Evolutionary conservation across 2,797 vertebrate species (phyloP), one percentile per base, ranked within the genome.

Genomic region (Takifugu rubripes): DNA sequence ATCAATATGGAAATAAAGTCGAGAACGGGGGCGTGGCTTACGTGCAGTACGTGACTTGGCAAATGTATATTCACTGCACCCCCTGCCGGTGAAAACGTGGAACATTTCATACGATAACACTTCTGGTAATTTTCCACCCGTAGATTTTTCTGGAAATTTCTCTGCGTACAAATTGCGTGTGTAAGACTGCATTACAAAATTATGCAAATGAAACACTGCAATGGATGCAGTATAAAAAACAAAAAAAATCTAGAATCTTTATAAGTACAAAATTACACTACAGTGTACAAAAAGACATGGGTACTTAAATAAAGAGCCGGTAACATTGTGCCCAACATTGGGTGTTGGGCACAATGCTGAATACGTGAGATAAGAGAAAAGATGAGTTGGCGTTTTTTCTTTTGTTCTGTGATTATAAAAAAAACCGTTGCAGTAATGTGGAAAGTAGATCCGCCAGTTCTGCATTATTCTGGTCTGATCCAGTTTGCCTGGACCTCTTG

Each of bases 401-500:
- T 54, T 74, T 77, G 78, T 83, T 70, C 16, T 7, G 2, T 61
- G 49, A 25, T 52, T 63, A 21, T 14, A 66, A 42, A 81, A 42
- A 81, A 52, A 63, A 17, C 56, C 81, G 80, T 36, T 89, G 90
- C 88, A 77, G 85, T 64, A 81, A 75, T 67, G 16, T 7, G 25
- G 17, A 25, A 88, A 83, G 71, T 70, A 85, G 88, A 60, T 70
- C 85, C 82, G 62, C 42, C 59, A 3, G 4, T 0, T 55, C 74
- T 44, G 46, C 40, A 4, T 7, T 1, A 68, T 82, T 87, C 91
- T 68, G 60, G 92, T 90, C 89, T 76, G 29, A 88, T 75, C 90
- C 72, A 79, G 91, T 87, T 83, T 79, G 53, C 25, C 1, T 16
- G 58, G 29, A 68, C 66, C 26, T 58, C 43, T 79, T 47, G 59